Evolutionary conservation across 2,113 vertebrate species (phyloP), one percentile per base, ranked within the genome.

Genomic region (Penelope pileata): DNA sequence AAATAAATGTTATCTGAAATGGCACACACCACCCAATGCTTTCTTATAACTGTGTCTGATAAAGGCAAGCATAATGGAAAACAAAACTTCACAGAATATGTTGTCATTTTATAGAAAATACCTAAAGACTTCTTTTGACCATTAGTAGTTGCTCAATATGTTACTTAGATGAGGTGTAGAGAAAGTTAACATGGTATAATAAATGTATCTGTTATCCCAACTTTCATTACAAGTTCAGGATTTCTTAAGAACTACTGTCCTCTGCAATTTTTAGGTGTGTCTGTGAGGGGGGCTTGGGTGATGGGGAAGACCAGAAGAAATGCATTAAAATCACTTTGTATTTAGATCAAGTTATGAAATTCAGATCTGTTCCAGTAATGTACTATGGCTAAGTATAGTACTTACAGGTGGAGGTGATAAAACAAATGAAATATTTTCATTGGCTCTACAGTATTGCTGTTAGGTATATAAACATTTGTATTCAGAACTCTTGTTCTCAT

Each of bases 391-490:
- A 86, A 80, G 23, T 56, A 47, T 17, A 85, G n/a, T 67, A 59
- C 11, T 75, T 79, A 45, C 18, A 83, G 12, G 72, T 64, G 5
- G 43, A 85, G 40, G 13, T 27, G 24, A 69, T 48, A 60, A 73
- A 32, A 27, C 10, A 84, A 77, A 86, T 50, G 24, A 16, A 17
- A 58, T 69, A 43, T 38, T 85, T 95, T 79, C 21, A 53, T 62
- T 63, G 56, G 27, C 21, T 82, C 24, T 51, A 17, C 4, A 53
- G 2, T n/a, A 45, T 45, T 77, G 6, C 12, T 32, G 3, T 34
- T 64, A 42, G 2, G 2, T 40, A 47, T 0, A 0, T 22, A 69
- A 73, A 83, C 2, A 80, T 64, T 64, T 45, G 7, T 12, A 70
- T 70, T 81, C 30, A 82, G 45, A 67, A 54, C 7, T 51, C 29